Evolutionary conservation across 2,113 vertebrate genomes (phyloP).

Genomic region (Sorex fumeus): DNA sequence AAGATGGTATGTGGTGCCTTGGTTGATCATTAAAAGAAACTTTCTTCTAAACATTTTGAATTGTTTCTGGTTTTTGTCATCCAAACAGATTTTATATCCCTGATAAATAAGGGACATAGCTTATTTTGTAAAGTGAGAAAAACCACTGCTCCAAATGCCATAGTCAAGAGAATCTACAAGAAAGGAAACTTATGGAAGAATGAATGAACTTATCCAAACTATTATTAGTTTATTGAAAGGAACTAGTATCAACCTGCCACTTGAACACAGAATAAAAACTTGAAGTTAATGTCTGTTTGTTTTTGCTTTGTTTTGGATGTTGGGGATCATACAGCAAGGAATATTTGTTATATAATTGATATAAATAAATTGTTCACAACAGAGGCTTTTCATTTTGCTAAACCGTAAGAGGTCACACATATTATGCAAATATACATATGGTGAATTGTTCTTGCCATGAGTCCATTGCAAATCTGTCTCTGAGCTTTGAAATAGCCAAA

Average conservation of each 20-base stretch:
- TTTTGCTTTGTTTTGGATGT: too few species aligned
- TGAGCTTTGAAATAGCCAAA: constrained; percentile 36
- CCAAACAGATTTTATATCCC: neutral
- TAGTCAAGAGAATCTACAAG: neutral
- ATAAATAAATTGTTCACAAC: constrained; percentile 5
- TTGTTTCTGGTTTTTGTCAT: neutral
- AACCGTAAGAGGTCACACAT: neutral
- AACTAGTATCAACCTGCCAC: neutral
- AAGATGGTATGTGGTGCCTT: neutral
- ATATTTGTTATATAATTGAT: neutral
- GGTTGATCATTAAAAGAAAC: neutral
- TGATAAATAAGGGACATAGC: neutral
- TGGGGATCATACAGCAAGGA: neutral
- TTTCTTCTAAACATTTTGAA: neutral
- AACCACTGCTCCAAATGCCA: constrained; percentile 19
- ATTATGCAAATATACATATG: constrained; percentile 2
- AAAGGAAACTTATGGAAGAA: neutral
- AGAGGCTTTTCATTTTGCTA: constrained; percentile 46
- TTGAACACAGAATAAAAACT: constrained; percentile 16
- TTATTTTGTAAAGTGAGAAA: constrained; percentile 42
- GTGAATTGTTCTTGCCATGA: neutral
- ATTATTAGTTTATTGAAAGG: constrained; percentile 35
- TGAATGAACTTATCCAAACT: neutral
- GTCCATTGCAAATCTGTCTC: constrained; percentile 25
- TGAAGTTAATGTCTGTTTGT: constrained; percentile 6